phyloP scores from a whole-genome alignment of 2,797 vertebrate species.

The Knipowitschia caucasica region DNA sequence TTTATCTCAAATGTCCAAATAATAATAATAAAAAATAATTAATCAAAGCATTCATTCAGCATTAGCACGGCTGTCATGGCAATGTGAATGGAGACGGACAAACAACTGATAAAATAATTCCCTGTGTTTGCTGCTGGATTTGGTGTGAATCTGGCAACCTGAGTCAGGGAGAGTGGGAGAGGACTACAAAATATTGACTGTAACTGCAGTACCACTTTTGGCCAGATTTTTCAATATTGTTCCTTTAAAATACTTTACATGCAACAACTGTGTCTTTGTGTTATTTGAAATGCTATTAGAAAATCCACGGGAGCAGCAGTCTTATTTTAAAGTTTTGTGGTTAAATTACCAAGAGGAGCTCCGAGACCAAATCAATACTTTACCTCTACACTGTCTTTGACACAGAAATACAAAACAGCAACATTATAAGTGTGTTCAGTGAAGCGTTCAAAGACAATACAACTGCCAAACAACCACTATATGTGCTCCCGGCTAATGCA shows the following conservation, averaged over 20 bases:
- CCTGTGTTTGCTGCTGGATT: no score
- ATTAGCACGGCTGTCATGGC: no score
- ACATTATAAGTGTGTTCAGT: not conserved
- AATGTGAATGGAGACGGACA: no score
- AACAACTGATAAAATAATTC: no score
- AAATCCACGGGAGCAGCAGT: constrained; percentile 8
- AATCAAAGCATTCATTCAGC: no score
- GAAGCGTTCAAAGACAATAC: not conserved
- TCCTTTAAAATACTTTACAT: constrained; percentile 33
- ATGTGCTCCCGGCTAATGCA: constrained; percentile 1
- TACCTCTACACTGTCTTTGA: not conserved
- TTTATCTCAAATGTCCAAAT: no score
- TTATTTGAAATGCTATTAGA: constrained; percentile 24
- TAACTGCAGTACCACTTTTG: no score
- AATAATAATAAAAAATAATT: no score
- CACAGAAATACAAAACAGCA: not conserved
- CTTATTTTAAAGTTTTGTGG: constrained; percentile 1
- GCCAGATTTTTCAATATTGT: no score
- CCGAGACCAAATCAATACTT: not conserved
- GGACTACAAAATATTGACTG: no score
- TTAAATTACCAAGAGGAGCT: not conserved
- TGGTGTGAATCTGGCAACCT: no score
- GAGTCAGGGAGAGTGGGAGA: no score
- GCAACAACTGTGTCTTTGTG: constrained; percentile 21
- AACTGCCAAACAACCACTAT: constrained; percentile 3